phyloP scores from a whole-genome alignment of 2,797 vertebrate genomes.

The Acrossocheilus wenchowensis region DNA sequence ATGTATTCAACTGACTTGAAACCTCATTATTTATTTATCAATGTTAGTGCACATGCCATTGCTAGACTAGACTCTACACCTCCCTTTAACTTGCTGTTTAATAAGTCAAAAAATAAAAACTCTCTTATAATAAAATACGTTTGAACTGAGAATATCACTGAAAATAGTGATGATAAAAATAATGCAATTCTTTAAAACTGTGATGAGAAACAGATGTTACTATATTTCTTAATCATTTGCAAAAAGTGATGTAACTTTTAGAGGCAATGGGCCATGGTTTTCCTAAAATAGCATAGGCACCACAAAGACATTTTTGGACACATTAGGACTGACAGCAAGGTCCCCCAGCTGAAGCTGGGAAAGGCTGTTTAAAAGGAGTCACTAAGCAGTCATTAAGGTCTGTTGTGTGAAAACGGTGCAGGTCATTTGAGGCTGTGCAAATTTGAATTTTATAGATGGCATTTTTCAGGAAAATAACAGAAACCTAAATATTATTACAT shows the following conservation, averaged over 20 bases:
- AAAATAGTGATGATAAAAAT: background rate
- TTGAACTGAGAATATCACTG: background rate
- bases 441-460: background rate
- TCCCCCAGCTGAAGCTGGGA: background rate
- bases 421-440: background rate
- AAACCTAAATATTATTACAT: background rate
- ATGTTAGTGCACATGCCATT: background rate
- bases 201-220: background rate
- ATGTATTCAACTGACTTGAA: background rate
- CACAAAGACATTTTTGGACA: constrained; percentile 19
- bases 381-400: background rate
- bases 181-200: background rate
- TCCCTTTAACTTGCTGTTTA: background rate
- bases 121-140: background rate
- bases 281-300: constrained; percentile 7
- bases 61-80: background rate
- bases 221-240: background rate
- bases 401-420: background rate
- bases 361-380: constrained; percentile 9
- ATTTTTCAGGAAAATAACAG: background rate
- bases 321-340: background rate
- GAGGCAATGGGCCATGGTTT: background rate
- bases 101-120: background rate
- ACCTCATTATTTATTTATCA: constrained; percentile 14
- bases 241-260: background rate